Conservation (phyloP, 2,888 invertebrate genomes). For the Lasioglossum pauxillum region DNA sequence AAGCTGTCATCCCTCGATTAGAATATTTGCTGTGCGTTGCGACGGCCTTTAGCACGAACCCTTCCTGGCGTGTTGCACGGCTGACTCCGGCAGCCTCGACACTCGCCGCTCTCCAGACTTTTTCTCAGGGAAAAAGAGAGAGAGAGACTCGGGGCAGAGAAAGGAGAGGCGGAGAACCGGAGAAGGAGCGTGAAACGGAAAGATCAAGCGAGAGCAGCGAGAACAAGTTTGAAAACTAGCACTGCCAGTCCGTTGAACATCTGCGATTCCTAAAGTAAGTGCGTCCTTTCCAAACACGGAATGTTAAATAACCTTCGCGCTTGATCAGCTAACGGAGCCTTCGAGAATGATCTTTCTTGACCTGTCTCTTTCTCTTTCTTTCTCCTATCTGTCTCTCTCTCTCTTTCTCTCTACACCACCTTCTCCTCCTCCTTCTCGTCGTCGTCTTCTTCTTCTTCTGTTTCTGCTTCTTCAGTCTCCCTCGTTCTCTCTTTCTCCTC, state of each 20-base stretch:
- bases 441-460: background rate
- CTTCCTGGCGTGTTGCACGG: conserved; percentile 16
- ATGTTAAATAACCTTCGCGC: conserved; percentile 70
- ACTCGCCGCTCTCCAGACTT: conserved; percentile 31
- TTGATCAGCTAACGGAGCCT: conserved; percentile 73
- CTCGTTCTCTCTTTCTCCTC: conserved; percentile 41
- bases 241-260: conserved; percentile 68
- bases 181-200: conserved; percentile 48
- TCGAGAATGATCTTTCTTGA: conserved; percentile 68
- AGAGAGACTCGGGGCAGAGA: background rate
- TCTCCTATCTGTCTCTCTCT: conserved; percentile 36
- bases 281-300: conserved; percentile 67
- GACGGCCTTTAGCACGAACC: conserved; percentile 11
- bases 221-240: conserved; percentile 77
- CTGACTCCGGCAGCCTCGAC: conserved; percentile 8
- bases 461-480: conserved; percentile 32
- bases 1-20: conserved; percentile 72
- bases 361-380: conserved; percentile 54
- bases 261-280: conserved; percentile 68
- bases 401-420: conserved; percentile 17
- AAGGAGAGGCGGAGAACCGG: conserved; percentile 31
- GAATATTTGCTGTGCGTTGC: conserved; percentile 33
- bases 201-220: conserved; percentile 64
- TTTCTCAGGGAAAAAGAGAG: conserved; percentile 19
- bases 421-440: background rate